phyloP scores from a whole-genome alignment of 2,888 invertebrate genomes.

The Stramonita haemastoma region DNA sequence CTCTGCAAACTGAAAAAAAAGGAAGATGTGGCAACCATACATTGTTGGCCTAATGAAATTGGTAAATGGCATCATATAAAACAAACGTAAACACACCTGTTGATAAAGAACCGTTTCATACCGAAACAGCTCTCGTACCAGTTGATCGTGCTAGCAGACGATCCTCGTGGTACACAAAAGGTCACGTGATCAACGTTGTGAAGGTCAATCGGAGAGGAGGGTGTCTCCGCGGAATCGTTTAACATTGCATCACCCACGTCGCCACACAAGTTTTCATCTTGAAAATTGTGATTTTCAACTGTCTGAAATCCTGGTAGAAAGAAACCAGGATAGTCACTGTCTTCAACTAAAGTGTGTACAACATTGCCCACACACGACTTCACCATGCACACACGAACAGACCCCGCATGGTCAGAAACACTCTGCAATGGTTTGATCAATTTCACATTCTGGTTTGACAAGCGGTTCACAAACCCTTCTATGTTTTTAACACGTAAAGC shows the following conservation, averaged over 20 bases:
- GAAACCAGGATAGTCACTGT: constrained; percentile 72
- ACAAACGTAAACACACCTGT: constrained; percentile 64
- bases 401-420: constrained; percentile 69
- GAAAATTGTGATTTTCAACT: constrained; percentile 27
- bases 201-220: constrained; percentile 57
- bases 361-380: constrained; percentile 78
- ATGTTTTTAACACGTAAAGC: constrained; percentile 49
- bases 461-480: constrained; percentile 37
- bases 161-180: constrained; percentile 73
- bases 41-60: too few relatives aligned
- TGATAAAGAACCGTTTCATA: constrained; percentile 77
- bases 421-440: constrained; percentile 67
- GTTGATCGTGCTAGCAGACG: constrained; percentile 71
- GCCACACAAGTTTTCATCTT: neutral
- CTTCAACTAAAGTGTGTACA: constrained; percentile 78
- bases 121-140: constrained; percentile 79
- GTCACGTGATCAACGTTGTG: constrained; percentile 77
- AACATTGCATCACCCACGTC: neutral
- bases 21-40: too few relatives aligned
- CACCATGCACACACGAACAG: constrained; percentile 74
- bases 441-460: constrained; percentile 56
- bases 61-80: neutral
- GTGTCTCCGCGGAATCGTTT: neutral
- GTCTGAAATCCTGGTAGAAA: constrained; percentile 77
- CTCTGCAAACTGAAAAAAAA: too few relatives aligned